Conservation (phyloP, 2,113 vertebrate genomes). For the Girardinichthys multiradiatus region DNA sequence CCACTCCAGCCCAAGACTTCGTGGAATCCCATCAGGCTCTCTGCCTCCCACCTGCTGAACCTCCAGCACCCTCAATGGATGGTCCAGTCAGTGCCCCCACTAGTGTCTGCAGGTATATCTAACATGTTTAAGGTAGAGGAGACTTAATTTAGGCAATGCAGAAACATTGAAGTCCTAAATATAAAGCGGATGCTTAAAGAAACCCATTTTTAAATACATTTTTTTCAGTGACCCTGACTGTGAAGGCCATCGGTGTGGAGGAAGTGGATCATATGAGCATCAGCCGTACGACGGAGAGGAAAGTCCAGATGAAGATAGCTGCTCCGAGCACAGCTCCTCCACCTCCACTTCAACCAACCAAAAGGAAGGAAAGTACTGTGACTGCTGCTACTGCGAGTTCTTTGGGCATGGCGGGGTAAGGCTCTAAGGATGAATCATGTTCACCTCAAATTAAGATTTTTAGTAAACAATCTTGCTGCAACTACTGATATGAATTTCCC, state of each 20-base stretch:
- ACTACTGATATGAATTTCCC: background rate
- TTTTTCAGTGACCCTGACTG: slow-evolving; percentile 91
- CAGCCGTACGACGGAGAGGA: slow-evolving; percentile 94
- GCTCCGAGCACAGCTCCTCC: slow-evolving; percentile 97
- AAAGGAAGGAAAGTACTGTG: slow-evolving; percentile 99
- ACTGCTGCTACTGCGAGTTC: slow-evolving; percentile 99
- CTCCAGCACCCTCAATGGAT: slow-evolving; percentile 82
- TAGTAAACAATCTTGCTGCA: background rate
- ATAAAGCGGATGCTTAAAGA: background rate
- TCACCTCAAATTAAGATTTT: slow-evolving; percentile 1
- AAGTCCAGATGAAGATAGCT: slow-evolving; percentile 96
- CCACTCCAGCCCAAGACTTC: slow-evolving; percentile 87
- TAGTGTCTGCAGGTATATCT: slow-evolving; percentile 93
- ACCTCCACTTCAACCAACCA: slow-evolving; percentile 99
- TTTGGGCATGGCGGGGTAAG: slow-evolving; percentile 98
- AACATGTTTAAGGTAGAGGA: background rate
- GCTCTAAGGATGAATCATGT: background rate
- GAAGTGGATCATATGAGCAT: slow-evolving; percentile 87
- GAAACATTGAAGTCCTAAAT: background rate
- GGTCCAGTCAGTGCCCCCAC: slow-evolving; percentile 89
- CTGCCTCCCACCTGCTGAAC: slow-evolving; percentile 86
- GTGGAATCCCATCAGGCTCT: slow-evolving; percentile 87
- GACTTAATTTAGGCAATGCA: background rate
- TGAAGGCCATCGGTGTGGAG: slow-evolving; percentile 95
- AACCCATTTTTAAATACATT: background rate